phyloP scores from a whole-genome alignment of 2,888 invertebrate species.

The Lomographa bimaculata region DNA sequence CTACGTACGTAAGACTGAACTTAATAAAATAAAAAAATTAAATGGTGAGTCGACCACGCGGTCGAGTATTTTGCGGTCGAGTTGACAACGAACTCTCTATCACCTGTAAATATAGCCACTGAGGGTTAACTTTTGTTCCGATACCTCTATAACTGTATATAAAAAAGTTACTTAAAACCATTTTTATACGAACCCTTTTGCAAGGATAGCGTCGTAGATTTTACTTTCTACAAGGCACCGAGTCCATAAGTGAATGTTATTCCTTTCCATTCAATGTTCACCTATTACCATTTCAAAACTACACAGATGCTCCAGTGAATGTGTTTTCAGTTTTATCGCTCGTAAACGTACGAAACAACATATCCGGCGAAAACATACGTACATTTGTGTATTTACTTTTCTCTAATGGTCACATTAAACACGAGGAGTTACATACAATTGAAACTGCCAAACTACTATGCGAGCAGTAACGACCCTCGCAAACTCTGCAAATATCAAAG shows the following conservation, averaged over 20 bases:
- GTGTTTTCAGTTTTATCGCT: slow-evolving; percentile 19
- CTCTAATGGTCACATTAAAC: slow-evolving; percentile 40
- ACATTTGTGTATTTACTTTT: slow-evolving; percentile 31
- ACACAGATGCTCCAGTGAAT: slow-evolving; percentile 14
- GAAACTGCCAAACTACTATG: slow-evolving; percentile 35
- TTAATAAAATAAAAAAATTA: too few species aligned
- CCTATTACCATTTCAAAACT: slow-evolving; percentile 18
- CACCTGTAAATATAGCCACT: too few species aligned
- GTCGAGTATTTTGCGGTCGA: too few species aligned
- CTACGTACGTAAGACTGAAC: too few species aligned
- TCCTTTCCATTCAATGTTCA: slow-evolving; percentile 12
- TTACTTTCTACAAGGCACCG: slow-evolving; percentile 5
- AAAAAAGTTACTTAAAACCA: too few species aligned
- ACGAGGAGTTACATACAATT: slow-evolving; percentile 43
- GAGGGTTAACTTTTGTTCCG: too few species aligned
- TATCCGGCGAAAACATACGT: slow-evolving; percentile 31
- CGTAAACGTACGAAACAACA: slow-evolving; percentile 27
- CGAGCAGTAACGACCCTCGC: slow-evolving; percentile 47
- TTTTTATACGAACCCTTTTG: too few species aligned
- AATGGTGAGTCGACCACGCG: too few species aligned
- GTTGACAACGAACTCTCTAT: too few species aligned
- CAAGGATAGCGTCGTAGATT: not conserved
- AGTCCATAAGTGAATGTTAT: slow-evolving; percentile 7
- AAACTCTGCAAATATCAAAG: slow-evolving; percentile 54
- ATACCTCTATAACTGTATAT: too few species aligned